phyloP scores from a whole-genome alignment of 2,113 vertebrate genomes.

The Perccottus glenii region DNA sequence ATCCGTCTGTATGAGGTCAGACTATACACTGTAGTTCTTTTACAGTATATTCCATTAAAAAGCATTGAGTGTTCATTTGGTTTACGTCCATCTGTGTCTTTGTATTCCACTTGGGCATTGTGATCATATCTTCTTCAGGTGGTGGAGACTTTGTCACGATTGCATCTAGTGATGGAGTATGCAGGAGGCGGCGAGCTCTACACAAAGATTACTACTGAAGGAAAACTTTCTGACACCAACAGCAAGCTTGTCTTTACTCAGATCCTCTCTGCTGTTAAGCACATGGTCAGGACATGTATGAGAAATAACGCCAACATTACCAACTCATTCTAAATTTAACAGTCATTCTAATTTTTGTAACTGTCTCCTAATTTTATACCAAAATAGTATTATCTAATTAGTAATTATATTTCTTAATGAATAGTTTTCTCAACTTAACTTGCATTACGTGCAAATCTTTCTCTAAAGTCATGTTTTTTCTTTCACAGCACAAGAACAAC shows the following conservation, averaged over 20 bases:
- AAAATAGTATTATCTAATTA: too few species aligned
- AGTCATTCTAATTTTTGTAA: too few species aligned
- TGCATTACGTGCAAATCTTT: not conserved
- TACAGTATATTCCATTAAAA: too few species aligned
- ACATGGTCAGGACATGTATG: constrained; percentile 86
- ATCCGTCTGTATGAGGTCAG: constrained; percentile 92
- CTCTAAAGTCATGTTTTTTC: not conserved
- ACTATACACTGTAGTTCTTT: not conserved
- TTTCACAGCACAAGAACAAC: constrained; percentile 89
- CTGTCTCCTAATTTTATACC: too few species aligned
- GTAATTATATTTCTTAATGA: too few species aligned
- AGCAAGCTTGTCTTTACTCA: constrained; percentile 93
- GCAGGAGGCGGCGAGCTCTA: constrained; percentile 95
- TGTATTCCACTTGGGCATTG: not conserved
- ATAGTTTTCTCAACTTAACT: not conserved
- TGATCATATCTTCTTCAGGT: constrained; percentile 67
- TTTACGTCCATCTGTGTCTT: too few species aligned
- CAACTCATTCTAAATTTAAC: too few species aligned
- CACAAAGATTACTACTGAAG: constrained; percentile 91
- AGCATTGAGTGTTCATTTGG: not conserved
- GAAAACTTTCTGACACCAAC: constrained; percentile 89
- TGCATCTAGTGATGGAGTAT: constrained; percentile 96
- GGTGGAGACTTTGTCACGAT: constrained; percentile 93
- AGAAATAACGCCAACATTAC: not conserved
- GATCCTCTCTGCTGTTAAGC: constrained; percentile 95